A percentile compares a stretch with the other conserved stretches of the same genome.
These are phyloP conservation scores for Gymnopithys bicolor DNA, from an alignment of 2,797 vertebrate genomes.

Conservation along the genomic window DNA sequence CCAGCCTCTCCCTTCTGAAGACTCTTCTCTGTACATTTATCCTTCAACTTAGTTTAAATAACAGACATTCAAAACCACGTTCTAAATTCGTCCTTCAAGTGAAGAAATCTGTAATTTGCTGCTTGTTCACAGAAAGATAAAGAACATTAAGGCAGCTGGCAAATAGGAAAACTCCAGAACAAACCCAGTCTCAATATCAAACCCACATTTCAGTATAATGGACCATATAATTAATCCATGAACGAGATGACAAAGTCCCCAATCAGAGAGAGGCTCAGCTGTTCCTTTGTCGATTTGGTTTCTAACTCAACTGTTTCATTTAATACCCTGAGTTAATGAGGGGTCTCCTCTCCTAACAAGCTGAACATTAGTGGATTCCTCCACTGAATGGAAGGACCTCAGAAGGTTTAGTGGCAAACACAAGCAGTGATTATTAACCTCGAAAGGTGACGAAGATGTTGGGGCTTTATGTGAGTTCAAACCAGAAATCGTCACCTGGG, in stretches of 20 bases:
- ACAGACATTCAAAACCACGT: fast-evolving
- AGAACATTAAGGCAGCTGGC: slow-evolving; percentile 28
- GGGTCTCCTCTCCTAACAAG: slow-evolving; percentile 70
- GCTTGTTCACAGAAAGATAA: background rate
- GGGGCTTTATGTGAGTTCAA: background rate
- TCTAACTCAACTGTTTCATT: slow-evolving; percentile 78
- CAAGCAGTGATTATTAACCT: background rate
- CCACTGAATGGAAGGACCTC: background rate
- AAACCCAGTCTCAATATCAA: slow-evolving; percentile 56
- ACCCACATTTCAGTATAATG: slow-evolving; percentile 71
- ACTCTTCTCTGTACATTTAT: background rate
- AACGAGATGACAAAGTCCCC: slow-evolving; percentile 67
- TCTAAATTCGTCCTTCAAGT: background rate
- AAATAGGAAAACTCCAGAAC: slow-evolving; percentile 38
- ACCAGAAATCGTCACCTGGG: background rate
- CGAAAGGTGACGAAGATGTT: background rate
- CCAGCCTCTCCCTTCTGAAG: background rate
- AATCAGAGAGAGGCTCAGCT: slow-evolving; percentile 66
- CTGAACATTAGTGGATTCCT: slow-evolving; percentile 40
- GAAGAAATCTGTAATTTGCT: slow-evolving; percentile 6
- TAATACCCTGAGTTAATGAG: slow-evolving; percentile 76
- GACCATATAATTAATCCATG: slow-evolving; percentile 78
- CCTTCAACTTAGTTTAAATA: background rate
- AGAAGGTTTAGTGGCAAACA: background rate
- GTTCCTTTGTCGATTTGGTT: slow-evolving; percentile 72